Base-by-base conservation (phyloP, 2,888 invertebrate genomes). In the Heliconius sara region DNA sequence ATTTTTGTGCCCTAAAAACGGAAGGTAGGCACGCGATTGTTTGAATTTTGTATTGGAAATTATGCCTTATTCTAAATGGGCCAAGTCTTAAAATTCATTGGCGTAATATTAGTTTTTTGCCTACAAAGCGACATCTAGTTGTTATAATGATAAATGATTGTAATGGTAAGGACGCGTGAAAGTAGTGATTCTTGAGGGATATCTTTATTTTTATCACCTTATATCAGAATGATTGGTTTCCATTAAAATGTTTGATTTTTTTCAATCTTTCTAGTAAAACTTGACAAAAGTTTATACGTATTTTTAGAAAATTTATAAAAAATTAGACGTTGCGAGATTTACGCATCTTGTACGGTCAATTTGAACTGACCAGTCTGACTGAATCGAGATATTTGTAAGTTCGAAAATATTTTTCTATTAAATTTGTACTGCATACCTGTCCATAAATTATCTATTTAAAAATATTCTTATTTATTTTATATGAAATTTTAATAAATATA, bases 71-170 rank as follows among this genome's bases (percentile, higher is more conserved):
- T 19, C 0, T 4, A 2, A 34, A 25, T 1, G 9, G 0, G 0
- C 5, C 81, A 80, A 57, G 76, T 83, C 78, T 79, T 25, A 66
- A 67, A 76, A 77, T 81, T 68, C 9, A 9, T 30, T 79, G 39
- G 30, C 0, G 13, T 13, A n/a, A 25, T 16, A 60, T 27, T 39
- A 43, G 60, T 65, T 74, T 57, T 80, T 83, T 88, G 87, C 88
- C 86, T 84, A 79, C 75, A 80, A 79, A 87, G 85, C 84, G 87
- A 86, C 86, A 88, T 86, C 85, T 86, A 85, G 86, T 82, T 85
- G 87, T 86, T 87, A 85, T 87, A 88, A 88, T 87, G 87, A 88
- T 86, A 87, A 88, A 88, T 87, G 86, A 86, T 85, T 84, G 84
- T 75, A 79, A 77, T 80, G 76, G 81, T 76, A 81, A 81, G 81